Percentiles rank a stretch among this genome's conserved stretches.
These are phyloP conservation scores for Galerucella pusilla DNA, from an alignment of 2,888 invertebrate species.

Conservation along the genomic window DNA sequence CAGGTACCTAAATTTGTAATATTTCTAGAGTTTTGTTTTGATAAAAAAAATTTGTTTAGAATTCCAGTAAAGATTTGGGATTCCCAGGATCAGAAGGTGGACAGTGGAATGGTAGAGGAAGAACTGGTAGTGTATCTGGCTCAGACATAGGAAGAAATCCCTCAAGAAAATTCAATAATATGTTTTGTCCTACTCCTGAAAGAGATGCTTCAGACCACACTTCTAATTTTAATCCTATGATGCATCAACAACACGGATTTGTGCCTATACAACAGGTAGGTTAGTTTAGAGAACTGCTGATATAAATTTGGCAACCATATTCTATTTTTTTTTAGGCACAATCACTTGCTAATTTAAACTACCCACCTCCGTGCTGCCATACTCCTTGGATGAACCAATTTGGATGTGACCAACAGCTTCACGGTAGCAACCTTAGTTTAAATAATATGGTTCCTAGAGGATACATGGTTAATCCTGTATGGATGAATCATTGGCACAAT, in stretches of 20 bases:
- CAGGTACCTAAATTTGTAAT: conserved; percentile 48
- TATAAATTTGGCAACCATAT: neutral
- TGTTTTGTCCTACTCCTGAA: conserved; percentile 55
- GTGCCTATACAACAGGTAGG: conserved; percentile 71
- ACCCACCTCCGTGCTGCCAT: conserved; percentile 68
- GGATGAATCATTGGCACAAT: conserved; percentile 66
- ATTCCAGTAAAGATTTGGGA: conserved; percentile 63
- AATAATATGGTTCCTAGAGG: conserved; percentile 62
- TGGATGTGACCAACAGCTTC: conserved; percentile 60
- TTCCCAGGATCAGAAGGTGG: conserved; percentile 66
- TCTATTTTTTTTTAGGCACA: conserved; percentile 69
- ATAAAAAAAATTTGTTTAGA: conserved; percentile 52
- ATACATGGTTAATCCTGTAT: conserved; percentile 62
- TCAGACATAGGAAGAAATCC: conserved; percentile 51
- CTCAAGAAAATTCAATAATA: conserved; percentile 59
- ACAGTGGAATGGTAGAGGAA: conserved; percentile 56
- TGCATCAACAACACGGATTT: conserved; percentile 56
- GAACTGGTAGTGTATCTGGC: conserved; percentile 63
- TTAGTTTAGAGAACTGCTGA: neutral
- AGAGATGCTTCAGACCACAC: conserved; percentile 47
- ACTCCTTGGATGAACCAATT: conserved; percentile 62
- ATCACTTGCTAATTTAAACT: conserved; percentile 77
- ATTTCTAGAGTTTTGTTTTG: neutral
- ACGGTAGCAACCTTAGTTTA: conserved; percentile 70
- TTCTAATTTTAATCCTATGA: conserved; percentile 63